Base-by-base conservation (phyloP, 2,797 vertebrate species). In the Rhinella marina region DNA sequence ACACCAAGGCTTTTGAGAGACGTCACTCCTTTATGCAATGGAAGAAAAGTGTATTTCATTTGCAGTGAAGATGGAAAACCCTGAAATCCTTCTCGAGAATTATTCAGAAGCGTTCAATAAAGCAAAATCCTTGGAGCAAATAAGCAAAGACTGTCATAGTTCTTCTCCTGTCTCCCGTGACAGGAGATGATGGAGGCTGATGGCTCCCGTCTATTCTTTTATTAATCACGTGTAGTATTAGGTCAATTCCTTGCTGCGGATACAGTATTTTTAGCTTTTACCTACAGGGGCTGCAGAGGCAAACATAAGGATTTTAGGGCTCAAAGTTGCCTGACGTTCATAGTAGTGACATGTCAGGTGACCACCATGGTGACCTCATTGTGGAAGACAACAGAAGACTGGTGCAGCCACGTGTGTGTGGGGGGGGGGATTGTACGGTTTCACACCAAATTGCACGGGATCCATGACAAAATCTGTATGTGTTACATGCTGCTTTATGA, bases 81-180 rank as follows among this genome's bases (percentile, higher is more conserved):
- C 76, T 68, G 56, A 29, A 84, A 84, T 84, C 52, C 52, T 41
- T 72, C 21, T 3, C 17, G 56, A 57, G 86, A 83, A 83, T 87
- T 83, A 87, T 83, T 77, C 61, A 64, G 57, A 61, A 75, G 19
- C 12, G 7, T 80, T 61, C 76, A 79, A 80, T 83, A 73, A 54
- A 29, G 32, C 75, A 70, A 54, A 84, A 84, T 88, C 87, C 75
- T 59, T 57, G 70, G 16, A 50, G 81, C 81, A 88, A 88, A 88
- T 75, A 88, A 27, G 81, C 7, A 14, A 27, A 50, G 81, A 25
- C 61, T 79, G 75, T 84, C 75, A 78, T 80, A 79, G 61, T 56
- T 57, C 54, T 70, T n/a, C 17, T 57, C n/a, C 56, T 72, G 80
- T 16, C 17, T 87, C 48, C 77, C 86, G 32, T 78, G 75, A 84